Base-by-base conservation (phyloP, 2,113 vertebrate genomes). In the Brevimyrus niger region DNA sequence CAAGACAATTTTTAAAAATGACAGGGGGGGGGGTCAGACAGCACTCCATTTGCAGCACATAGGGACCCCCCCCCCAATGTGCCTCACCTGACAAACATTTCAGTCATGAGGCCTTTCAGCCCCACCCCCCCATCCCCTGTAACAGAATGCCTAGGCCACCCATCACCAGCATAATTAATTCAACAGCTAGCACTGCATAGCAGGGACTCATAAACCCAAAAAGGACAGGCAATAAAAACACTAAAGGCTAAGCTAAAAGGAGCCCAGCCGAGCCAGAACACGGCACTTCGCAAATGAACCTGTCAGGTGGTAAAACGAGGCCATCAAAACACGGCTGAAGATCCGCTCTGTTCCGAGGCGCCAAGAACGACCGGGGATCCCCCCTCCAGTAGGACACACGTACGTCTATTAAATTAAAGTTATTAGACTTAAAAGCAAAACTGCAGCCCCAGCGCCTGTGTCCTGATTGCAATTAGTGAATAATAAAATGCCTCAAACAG, bases 51-150 rank as follows among this genome's bases (percentile, higher is more conserved):
- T 42, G 15, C 13, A 2, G 51, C 27, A 47, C 4, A 6, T n/a
- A 11, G 21, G 21, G 27, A 50, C 17, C 9, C 47, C 48, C 48
- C 8, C 10, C 82, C 7, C 11, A 47, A 35, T 15, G 4, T 10
- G 21, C 15, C 11, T 31, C 27, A 89, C 80, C 83, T 86, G 61
- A n/a, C 23, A 53, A 58, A 65, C 58, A 86, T 86, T 86, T 89
- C 82, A 85, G 42, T 86, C n/a, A 6, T 48, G 44, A 3, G 51
- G 21, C 2, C 23, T 5, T 21, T 86, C 44, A 8, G 38, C 47
- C n/a, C 38, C n/a, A n/a, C n/a, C n/a, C 35, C 82, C 46, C 48
- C 10, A 80, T 80, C 47, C 61, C 31, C 35, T 87, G 85, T 42
- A 86, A 87, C n/a, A 48, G 61, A 76, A 76, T 38, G n/a, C 15